A percentile compares a stretch with the other conserved stretches of the same genome.
These are phyloP conservation scores for Girardinus metallicus DNA, from an alignment of 2,797 vertebrate genomes.

Conservation along the genomic window DNA sequence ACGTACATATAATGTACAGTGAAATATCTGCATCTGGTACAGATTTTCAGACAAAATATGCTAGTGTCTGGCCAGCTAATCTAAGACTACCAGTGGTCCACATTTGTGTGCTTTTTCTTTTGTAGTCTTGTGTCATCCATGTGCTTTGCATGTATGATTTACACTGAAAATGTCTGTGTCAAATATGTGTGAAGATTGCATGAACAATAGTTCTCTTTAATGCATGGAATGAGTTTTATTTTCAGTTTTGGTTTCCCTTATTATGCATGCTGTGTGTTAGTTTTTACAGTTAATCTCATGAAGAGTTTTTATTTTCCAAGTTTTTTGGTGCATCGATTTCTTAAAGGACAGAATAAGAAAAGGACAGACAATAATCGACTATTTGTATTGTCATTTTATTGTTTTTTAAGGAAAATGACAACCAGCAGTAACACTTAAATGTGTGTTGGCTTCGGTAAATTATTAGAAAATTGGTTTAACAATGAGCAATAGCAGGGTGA, in stretches of 20 bases:
- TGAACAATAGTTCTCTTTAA: conserved; percentile 44
- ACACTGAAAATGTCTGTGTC: not conserved
- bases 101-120: conserved; percentile 34
- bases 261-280: not conserved
- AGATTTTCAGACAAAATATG: not conserved
- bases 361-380: not conserved
- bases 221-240: conserved; percentile 31
- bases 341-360: not conserved
- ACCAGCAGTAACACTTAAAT: not conserved
- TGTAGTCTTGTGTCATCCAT: conserved; percentile 48
- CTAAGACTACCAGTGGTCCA: conserved; percentile 14
- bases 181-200: conserved; percentile 27
- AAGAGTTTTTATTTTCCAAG: not conserved
- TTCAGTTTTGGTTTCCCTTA: not conserved
- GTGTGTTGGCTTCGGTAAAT: not conserved
- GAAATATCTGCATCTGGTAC: not conserved
- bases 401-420: not conserved
- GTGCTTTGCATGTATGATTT: conserved; percentile 50
- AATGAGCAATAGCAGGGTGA: not conserved
- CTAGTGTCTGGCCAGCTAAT: not conserved
- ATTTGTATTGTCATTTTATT: not conserved
- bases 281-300: not conserved
- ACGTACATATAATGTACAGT: not conserved
- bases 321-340: not conserved
- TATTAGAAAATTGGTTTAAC: not conserved